Conservation (phyloP, 2,113 vertebrate genomes). For the Eulemur macaco region DNA sequence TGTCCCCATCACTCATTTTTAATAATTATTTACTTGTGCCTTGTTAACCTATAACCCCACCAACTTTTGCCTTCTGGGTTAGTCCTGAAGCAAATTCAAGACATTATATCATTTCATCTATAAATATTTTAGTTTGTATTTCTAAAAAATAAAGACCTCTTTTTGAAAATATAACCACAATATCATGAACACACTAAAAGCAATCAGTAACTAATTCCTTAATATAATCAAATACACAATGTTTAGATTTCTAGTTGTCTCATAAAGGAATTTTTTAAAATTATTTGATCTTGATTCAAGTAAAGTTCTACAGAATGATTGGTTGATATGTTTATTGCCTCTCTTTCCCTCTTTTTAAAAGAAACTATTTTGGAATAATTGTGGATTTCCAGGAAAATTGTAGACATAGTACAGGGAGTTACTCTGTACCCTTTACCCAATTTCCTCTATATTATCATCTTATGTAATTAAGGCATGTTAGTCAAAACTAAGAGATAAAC, state of each 20-base stretch:
- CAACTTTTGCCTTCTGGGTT: neutral
- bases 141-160: neutral
- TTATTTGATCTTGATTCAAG: constrained; percentile 6
- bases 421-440: neutral
- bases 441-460: neutral
- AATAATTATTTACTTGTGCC: neutral
- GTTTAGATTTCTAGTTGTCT: constrained; percentile 15
- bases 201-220: neutral
- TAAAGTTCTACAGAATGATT: neutral
- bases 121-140: constrained; percentile 13
- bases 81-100: constrained; percentile 38
- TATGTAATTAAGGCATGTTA: neutral
- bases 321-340: neutral
- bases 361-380: constrained; percentile 27
- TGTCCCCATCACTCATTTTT: neutral
- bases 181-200: neutral
- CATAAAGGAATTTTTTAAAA: neutral
- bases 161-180: neutral
- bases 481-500: neutral
- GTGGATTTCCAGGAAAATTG: neutral
- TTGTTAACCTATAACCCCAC: neutral
- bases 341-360: neutral
- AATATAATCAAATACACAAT: neutral
- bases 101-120: neutral
- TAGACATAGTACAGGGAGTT: neutral